These are phyloP conservation scores for Caenorhabditis sp. DNA, from an alignment of 2,888 invertebrate genomes.

Conservation along the genomic window DNA sequence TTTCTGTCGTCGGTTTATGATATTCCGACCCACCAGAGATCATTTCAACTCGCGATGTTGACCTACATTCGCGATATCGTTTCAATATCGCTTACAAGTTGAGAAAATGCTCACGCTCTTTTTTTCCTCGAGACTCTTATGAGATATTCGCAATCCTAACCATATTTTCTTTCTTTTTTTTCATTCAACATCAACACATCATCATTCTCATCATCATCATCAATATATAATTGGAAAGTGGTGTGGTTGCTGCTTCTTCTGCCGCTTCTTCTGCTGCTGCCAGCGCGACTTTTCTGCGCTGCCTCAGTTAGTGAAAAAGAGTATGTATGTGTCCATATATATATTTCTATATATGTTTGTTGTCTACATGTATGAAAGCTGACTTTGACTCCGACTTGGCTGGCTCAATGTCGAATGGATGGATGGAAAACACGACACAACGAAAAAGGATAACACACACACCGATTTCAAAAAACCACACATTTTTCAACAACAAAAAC, in stretches of 20 bases:
- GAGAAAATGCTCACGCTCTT: too few relatives aligned
- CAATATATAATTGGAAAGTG: slow-evolving; percentile 39
- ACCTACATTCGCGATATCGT: too few relatives aligned
- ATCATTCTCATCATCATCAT: slow-evolving; percentile 41
- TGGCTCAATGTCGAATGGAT: background rate
- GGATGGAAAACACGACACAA: too few relatives aligned
- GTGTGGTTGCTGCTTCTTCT: background rate
- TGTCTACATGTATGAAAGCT: background rate
- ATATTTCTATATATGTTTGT: too few relatives aligned
- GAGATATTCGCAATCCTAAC: too few relatives aligned
- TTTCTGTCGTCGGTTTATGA: too few relatives aligned
- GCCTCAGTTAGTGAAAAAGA: background rate
- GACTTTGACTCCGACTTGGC: background rate
- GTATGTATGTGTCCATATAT: background rate
- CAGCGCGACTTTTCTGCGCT: background rate
- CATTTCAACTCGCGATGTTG: too few relatives aligned
- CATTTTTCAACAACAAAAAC: too few relatives aligned
- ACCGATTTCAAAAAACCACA: background rate
- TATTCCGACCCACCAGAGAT: too few relatives aligned
- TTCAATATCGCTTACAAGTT: too few relatives aligned
- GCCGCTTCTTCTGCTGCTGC: background rate
- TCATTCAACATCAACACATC: slow-evolving; percentile 3
- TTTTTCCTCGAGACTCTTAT: too few relatives aligned
- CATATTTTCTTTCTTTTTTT: background rate
- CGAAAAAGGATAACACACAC: background rate